Evolutionary conservation across 2,888 invertebrate species (phyloP).

Genomic region (Meghimatium bilineatum): DNA sequence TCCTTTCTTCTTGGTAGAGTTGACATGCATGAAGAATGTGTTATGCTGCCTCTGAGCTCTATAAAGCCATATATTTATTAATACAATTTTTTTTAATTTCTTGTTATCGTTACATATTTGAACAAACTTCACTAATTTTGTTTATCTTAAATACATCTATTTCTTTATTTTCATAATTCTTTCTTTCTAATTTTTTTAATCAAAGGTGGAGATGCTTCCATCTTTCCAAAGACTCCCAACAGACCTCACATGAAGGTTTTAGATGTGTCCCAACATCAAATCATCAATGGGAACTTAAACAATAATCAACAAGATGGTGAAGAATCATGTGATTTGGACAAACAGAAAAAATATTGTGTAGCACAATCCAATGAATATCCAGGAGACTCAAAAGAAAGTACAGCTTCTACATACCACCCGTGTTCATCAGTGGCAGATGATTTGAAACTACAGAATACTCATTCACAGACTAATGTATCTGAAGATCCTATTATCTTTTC

Average conservation of each 20-base stretch:
- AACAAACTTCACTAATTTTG: not conserved
- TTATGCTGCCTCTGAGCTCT: too few species aligned
- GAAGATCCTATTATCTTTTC: not conserved
- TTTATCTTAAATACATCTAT: not conserved
- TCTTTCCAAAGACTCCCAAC: constrained; percentile 81
- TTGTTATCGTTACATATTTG: not conserved
- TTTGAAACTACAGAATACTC: not conserved
- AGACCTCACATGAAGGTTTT: not conserved
- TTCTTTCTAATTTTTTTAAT: not conserved
- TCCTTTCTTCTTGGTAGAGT: too few species aligned
- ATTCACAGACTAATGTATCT: not conserved
- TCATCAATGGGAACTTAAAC: not conserved
- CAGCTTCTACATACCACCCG: too few species aligned
- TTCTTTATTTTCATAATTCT: constrained; percentile 8
- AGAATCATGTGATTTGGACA: not conserved
- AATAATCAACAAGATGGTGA: not conserved
- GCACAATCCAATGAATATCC: not conserved
- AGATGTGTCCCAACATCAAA: not conserved
- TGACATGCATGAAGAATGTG: too few species aligned
- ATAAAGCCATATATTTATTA: too few species aligned
- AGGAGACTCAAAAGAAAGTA: not conserved
- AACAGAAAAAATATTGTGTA: not conserved
- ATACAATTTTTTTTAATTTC: too few species aligned
- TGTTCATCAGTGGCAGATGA: not conserved
- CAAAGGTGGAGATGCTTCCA: constrained; percentile 89